phyloP scores from a whole-genome alignment of 2,888 invertebrate species.

The Polymixis flavicincta region DNA sequence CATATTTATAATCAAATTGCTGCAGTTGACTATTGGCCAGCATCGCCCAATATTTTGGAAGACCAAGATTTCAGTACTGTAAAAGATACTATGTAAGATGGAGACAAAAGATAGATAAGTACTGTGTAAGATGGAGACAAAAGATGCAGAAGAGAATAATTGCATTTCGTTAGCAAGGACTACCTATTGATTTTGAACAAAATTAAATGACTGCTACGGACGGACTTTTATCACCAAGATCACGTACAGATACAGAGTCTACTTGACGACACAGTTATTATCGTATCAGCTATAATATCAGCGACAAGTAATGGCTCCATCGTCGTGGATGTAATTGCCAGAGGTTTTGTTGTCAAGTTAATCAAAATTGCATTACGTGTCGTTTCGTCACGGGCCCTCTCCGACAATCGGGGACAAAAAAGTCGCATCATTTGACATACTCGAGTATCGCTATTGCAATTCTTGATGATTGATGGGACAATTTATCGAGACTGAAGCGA shows the following conservation, averaged over 20 bases:
- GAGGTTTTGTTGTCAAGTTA: conserved; percentile 78
- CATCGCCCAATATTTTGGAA: conserved; percentile 1
- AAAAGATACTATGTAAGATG: too few species aligned
- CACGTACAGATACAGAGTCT: conserved; percentile 27
- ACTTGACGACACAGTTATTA: conserved; percentile 51
- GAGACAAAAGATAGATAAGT: too few species aligned
- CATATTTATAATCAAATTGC: conserved; percentile 13
- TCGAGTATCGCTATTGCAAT: conserved; percentile 70
- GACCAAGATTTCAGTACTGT: conserved; percentile 1
- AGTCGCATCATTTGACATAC: conserved; percentile 74
- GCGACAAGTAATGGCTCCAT: conserved; percentile 83
- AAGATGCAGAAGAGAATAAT: too few species aligned
- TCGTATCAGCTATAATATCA: conserved; percentile 59
- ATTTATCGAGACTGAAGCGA: conserved; percentile 67
- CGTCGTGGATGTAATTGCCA: conserved; percentile 75
- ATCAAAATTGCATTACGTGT: conserved; percentile 89
- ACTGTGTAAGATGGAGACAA: too few species aligned
- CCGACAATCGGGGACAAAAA: conserved; percentile 76
- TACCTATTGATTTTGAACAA: not conserved
- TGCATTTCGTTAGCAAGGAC: not conserved
- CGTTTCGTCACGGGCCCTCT: conserved; percentile 81
- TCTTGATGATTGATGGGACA: conserved; percentile 81
- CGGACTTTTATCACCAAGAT: conserved; percentile 19
- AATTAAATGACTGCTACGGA: conserved; percentile 14
- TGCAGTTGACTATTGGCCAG: not conserved